Evolutionary conservation across 1,140 invertebrate species (phyloP), one percentile per base, ranked within the genome.

Genomic region (Apis laboriosa): DNA sequence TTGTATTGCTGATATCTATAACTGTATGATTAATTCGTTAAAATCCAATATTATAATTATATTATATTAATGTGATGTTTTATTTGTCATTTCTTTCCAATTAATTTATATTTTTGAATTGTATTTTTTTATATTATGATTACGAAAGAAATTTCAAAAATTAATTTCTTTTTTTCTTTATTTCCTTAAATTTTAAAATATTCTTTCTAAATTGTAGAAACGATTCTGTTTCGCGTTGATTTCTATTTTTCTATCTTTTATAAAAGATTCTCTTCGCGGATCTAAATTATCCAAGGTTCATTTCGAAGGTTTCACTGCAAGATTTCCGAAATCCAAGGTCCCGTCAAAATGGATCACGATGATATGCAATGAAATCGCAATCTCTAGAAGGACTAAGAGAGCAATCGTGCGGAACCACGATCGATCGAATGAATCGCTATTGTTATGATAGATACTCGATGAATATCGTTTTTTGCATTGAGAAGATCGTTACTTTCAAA

Each of bases 261-360:
- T 34, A 56, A 28, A 21, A n/a, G 56, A 53, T 56, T 28, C 28
- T 58, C 34, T n/a, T 63, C 34, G 61, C n/a, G 49, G 51, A 24
- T 74, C 80, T 82, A 86, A 84, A 72, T 70, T 53, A 68, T 56
- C 61, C 85, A 87, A 86, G 85, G 85, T 64, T 21, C 7, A 15
- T 24, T 28, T 49, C 24, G 71, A 63, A 87, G 80, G 75, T 15
- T 58, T 28, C 67, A 66, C 70, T 63, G 56, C 34, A 55, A 64
- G 64, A 21, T 77, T 80, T 66, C 76, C 77, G 64, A 87, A 86
- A 84, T 72, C 58, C 73, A 68, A 89, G 83, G 77, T 56, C 83
- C 9, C 34, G 24, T n/a, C 28, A 61, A 83, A 87, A 51, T 83
- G 77, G 71, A 89, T 77, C 82, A 84, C 81, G 70, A 84, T 80